These are phyloP conservation scores for Danionella dracula DNA, from an alignment of 2,797 vertebrate genomes.

Conservation along the genomic window DNA sequence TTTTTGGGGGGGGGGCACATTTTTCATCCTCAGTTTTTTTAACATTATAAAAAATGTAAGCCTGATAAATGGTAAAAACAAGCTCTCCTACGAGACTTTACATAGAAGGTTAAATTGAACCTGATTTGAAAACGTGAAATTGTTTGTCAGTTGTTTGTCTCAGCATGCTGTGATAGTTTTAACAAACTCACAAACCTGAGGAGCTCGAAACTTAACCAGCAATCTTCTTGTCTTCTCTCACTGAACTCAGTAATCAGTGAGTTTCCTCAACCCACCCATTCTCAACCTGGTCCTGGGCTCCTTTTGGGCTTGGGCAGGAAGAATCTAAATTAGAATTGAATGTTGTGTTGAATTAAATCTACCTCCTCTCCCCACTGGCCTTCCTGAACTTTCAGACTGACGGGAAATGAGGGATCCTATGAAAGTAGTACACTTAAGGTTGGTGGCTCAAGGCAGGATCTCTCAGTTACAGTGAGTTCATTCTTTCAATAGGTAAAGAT, in stretches of 20 bases:
- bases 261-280: conserved; percentile 36
- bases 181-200: background rate
- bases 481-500: no score
- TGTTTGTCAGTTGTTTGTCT: no score
- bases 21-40: no score
- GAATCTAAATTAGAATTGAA: conserved; percentile 43
- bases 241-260: conserved; percentile 29
- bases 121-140: no score
- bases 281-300: conserved; percentile 20
- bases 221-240: background rate
- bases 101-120: no score
- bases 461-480: no score
- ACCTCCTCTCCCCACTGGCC: conserved; percentile 23
- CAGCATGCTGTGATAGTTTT: background rate
- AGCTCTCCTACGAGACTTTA: no score
- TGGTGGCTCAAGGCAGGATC: no score
- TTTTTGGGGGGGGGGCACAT: no score
- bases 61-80: no score
- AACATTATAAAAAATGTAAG: no score
- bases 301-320: conserved; percentile 40
- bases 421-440: conserved; percentile 12
- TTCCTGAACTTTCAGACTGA: conserved; percentile 38
- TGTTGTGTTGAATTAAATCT: conserved; percentile 43
- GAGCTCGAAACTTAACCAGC: conserved; percentile 6
- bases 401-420: conserved; percentile 22